Conservation (phyloP, 2,888 invertebrate genomes). For the Idaea straminata region DNA sequence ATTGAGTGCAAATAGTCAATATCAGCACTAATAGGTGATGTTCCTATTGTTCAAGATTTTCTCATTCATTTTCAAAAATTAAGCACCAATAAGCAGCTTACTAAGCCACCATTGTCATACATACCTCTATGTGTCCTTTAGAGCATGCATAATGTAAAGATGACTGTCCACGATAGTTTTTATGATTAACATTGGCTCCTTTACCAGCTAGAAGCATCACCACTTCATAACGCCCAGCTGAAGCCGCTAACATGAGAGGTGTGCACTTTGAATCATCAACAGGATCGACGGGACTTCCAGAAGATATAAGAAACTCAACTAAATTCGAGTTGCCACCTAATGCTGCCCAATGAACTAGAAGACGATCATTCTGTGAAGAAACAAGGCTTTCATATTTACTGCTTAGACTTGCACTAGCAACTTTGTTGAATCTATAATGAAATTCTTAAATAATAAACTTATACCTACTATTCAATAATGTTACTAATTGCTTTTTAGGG, state of each 20-base stretch:
- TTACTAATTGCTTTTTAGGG: no score
- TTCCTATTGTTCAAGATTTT: no score
- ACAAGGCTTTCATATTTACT: background rate
- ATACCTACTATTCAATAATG: background rate
- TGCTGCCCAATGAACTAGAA: constrained; percentile 90
- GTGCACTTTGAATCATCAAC: constrained; percentile 88
- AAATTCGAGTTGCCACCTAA: constrained; percentile 88
- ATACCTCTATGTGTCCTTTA: constrained; percentile 87
- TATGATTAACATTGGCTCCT: constrained; percentile 87
- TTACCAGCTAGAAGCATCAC: constrained; percentile 83
- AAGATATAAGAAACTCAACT: constrained; percentile 84
- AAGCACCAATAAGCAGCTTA: no score
- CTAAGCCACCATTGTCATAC: background rate
- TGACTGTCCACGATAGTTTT: constrained; percentile 87
- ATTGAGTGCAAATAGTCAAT: no score
- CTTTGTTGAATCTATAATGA: no score
- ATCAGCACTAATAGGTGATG: no score
- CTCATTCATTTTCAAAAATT: no score
- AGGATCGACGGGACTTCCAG: constrained; percentile 84
- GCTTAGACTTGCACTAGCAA: background rate
- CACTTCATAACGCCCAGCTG: constrained; percentile 86
- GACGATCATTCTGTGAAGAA: constrained; percentile 82
- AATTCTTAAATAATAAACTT: no score
- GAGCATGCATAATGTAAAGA: constrained; percentile 92
- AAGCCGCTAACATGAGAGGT: constrained; percentile 89